Conservation (phyloP, 2,797 vertebrate genomes). For the Danio jaintianensis region DNA sequence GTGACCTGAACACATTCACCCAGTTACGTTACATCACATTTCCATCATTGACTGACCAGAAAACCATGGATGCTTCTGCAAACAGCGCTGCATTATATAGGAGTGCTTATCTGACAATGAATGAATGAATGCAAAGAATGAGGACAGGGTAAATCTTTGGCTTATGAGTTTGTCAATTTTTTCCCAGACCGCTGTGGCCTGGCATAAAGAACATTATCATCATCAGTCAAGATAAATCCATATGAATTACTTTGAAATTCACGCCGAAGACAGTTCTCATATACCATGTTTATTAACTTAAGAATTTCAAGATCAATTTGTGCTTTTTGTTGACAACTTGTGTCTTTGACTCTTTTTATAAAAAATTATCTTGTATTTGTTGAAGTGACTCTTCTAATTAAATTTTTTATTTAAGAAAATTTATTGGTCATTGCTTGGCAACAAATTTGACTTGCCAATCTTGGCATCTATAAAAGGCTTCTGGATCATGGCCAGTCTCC, state of each 20-base stretch:
- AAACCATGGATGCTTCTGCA: not conserved
- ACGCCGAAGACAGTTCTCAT: conserved; percentile 1
- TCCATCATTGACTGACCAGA: not conserved
- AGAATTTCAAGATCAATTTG: conserved; percentile 21
- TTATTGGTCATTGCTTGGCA: not conserved
- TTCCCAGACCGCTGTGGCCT: conserved; percentile 1
- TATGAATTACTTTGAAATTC: conserved; percentile 39
- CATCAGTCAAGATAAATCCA: conserved; percentile 39
- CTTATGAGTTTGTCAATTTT: conserved; percentile 29
- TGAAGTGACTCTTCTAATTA: not conserved
- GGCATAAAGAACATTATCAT: conserved; percentile 21
- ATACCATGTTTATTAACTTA: conserved; percentile 31
- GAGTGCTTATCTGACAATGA: not conserved
- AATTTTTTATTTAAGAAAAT: not conserved
- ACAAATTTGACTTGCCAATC: conserved; percentile 32
- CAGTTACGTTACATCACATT: conserved; percentile 22
- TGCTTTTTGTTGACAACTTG: conserved; percentile 12
- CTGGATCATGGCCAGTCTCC: conserved; percentile 28
- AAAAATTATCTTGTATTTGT: conserved; percentile 9
- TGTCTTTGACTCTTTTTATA: not conserved
- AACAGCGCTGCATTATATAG: conserved; percentile 29
- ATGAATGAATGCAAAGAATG: conserved; percentile 7
- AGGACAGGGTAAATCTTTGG: conserved; percentile 6
- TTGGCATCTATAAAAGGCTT: conserved; percentile 29
- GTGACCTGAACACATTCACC: not conserved